These are phyloP conservation scores for Epinephelus fuscoguttatus DNA, from an alignment of 2,113 vertebrate species.

Conservation along the genomic window DNA sequence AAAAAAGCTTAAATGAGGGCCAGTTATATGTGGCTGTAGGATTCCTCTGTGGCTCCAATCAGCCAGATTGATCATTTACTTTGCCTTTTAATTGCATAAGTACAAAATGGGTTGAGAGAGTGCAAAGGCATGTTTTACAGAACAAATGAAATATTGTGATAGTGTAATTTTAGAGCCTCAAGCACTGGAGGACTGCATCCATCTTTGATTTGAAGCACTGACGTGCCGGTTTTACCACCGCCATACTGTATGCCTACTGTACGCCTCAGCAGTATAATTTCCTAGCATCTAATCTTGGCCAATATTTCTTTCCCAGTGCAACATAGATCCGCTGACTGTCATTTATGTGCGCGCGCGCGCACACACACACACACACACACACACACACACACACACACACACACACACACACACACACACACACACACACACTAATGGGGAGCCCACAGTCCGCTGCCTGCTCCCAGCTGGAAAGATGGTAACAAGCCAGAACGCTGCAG, in stretches of 20 bases:
- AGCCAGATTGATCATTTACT: neutral
- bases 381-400: neutral
- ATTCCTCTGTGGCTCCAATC: neutral
- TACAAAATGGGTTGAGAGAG: conserved; percentile 5
- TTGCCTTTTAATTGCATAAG: neutral
- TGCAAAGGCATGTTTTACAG: neutral
- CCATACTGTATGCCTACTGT: neutral
- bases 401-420: conserved; percentile 3
- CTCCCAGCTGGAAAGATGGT: conserved; percentile 64
- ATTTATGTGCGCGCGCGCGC: neutral
- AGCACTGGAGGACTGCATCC: neutral
- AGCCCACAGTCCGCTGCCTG: conserved; percentile 39
- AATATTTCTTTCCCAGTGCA: conserved; percentile 22
- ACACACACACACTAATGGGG: conserved; percentile 10
- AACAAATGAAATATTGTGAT: neutral
- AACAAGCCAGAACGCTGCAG: conserved; percentile 67
- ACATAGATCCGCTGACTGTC: conserved; percentile 25
- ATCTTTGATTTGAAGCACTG: neutral
- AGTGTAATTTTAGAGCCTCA: neutral
- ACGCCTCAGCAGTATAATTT: neutral
- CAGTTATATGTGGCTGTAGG: neutral
- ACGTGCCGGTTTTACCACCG: neutral
- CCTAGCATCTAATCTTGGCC: conserved; percentile 10
- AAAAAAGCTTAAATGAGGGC: neutral
- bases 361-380: conserved; percentile 3